These are phyloP conservation scores for Oncorhynchus clarkii DNA, from an alignment of 2,113 vertebrate species.

Conservation along the genomic window DNA sequence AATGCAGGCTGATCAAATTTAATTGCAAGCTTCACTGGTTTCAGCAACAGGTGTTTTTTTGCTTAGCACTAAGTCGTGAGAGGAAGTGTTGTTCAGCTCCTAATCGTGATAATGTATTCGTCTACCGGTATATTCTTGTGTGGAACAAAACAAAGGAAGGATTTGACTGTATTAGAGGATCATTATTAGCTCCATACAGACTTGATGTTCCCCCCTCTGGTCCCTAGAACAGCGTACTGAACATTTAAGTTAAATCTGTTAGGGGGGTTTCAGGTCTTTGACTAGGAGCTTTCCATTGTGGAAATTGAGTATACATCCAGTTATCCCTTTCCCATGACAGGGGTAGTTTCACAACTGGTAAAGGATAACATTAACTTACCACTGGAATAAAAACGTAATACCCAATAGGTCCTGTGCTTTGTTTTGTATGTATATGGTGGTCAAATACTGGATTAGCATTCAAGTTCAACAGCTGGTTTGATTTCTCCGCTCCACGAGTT, in stretches of 20 bases:
- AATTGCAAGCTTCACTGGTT: conserved; percentile 89
- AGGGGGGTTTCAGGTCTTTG: not conserved
- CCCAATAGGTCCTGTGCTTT: not conserved
- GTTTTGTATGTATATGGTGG: not conserved
- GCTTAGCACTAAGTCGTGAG: conserved; percentile 44
- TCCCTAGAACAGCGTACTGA: not conserved
- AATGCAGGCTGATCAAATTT: conserved; percentile 95
- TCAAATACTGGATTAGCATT: not conserved
- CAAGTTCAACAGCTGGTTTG: conserved; percentile 36
- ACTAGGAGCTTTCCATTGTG: not conserved
- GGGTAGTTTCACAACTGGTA: not conserved
- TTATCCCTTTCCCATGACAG: not conserved
- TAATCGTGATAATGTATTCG: conserved; percentile 56
- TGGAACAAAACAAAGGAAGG: not conserved
- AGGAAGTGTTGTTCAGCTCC: conserved; percentile 46
- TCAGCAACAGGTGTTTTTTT: conserved; percentile 90
- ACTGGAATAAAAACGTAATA: conserved; percentile 5
- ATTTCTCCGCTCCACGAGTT: conserved; percentile 4
- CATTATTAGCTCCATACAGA: conserved; percentile 9
- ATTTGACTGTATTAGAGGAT: conserved; percentile 17
- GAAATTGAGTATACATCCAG: not conserved
- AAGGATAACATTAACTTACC: not conserved
- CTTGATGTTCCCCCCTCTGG: not conserved
- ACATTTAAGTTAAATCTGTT: not conserved
- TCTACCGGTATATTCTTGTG: conserved; percentile 33